Evolutionary conservation across 1,140 invertebrate genomes (phyloP), one percentile per base, ranked within the genome.

Genomic region (Papilio machaon): DNA sequence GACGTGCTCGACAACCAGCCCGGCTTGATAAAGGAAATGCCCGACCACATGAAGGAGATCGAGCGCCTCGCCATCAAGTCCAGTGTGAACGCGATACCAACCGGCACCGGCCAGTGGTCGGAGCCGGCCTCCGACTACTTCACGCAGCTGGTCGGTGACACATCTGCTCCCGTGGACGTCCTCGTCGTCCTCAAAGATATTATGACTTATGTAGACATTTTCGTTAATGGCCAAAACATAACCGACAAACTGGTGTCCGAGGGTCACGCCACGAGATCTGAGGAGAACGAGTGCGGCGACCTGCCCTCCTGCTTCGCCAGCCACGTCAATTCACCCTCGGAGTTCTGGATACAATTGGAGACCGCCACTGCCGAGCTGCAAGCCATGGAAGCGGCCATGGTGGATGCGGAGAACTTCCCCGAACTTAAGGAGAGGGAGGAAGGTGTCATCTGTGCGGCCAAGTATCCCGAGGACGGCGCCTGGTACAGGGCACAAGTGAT

Each of bases 321-420:
- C 80, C 96, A 97, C 86, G 91, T 96, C 0, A 96, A 96, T 85
- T 96, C 96, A 0, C 96, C 96, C 0, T 94, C 95, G 0, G 96
- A 97, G 85, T 97, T 97, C 88, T 97, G 96, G 95, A 95, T 97
- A 30, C 97, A 97, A 86, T 90, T 96, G 52, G 96, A 97, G 85
- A 95, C 94, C 2, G 95, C 96, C 13, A 95, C 95, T 0, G 89
- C 94, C 5, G 96, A 96, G 7, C 85, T 97, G 52, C 96, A 97
- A 87, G 90, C 95, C 35, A 96, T 97, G 85, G 95, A 95, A 23
- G 92, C 95, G 19, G 95, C 95, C 70, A 92, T 97, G 85, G 81
- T 88, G 1, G 91, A 95, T 54, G 96, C 96, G 5, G 95, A 95
- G 73, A 95, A 91, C 82, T 96, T 96, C 87, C 90, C 95, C 0